phyloP scores from a whole-genome alignment of 2,113 vertebrate genomes.

The Sebastes fasciatus region DNA sequence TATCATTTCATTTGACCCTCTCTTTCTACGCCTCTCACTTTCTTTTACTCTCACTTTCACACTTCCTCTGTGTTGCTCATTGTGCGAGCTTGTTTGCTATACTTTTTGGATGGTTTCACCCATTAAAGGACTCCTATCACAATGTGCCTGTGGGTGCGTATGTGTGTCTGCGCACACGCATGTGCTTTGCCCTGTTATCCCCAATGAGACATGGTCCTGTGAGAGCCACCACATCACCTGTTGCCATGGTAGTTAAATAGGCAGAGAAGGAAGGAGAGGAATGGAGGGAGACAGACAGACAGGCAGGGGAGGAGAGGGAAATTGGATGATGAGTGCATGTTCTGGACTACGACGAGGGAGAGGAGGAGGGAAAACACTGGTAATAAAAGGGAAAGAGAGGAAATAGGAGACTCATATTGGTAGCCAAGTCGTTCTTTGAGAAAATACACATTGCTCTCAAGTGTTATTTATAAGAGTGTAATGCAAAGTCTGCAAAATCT shows the following conservation, averaged over 20 bases:
- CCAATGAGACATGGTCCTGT: constrained; percentile 51
- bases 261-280: constrained; percentile 64
- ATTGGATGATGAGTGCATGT: constrained; percentile 69
- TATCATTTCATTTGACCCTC: constrained; percentile 50
- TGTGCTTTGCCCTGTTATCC: constrained; percentile 35
- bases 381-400: constrained; percentile 26
- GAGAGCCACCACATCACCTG: constrained; percentile 77
- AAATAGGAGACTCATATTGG: constrained; percentile 13
- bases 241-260: constrained; percentile 84
- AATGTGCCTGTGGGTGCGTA: constrained; percentile 15
- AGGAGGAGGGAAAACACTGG: constrained; percentile 8
- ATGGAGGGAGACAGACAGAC: constrained; percentile 56
- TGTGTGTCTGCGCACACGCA: constrained; percentile 28
- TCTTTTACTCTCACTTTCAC: constrained; percentile 60
- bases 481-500: constrained; percentile 10
- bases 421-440: background rate
- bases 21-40: constrained; percentile 44
- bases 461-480: constrained; percentile 6
- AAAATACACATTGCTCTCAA: constrained; percentile 4
- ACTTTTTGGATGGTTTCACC: constrained; percentile 48
- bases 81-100: constrained; percentile 41
- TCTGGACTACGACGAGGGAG: constrained; percentile 47
- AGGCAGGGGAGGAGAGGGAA: constrained; percentile 49
- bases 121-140: constrained; percentile 32
- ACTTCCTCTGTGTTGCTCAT: constrained; percentile 26